Conservation (phyloP, 2,888 invertebrate species). For the Nasonia oneida region DNA sequence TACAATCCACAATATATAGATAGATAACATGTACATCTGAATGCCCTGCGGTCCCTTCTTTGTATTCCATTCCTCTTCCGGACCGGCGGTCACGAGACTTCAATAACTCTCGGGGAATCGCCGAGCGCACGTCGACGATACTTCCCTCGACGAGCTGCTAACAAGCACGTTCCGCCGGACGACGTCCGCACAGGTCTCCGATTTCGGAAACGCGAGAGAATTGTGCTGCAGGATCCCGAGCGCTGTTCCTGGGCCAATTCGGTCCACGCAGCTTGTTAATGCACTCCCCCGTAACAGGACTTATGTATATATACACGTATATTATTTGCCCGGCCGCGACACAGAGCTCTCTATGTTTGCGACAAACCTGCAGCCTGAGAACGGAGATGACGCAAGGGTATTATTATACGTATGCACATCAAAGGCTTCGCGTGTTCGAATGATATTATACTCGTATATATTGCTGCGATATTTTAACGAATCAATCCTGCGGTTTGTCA, state of each 20-base stretch:
- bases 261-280: not conserved
- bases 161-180: conserved; percentile 44
- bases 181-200: conserved; percentile 34
- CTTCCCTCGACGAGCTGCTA: conserved; percentile 29
- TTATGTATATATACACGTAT: not conserved
- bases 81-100: not conserved
- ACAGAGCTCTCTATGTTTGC: not conserved
- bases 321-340: conserved; percentile 34
- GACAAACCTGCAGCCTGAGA: not conserved
- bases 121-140: conserved; percentile 10
- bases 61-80: not conserved
- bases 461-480: too few relatives aligned
- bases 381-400: not conserved
- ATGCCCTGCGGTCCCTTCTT: not conserved
- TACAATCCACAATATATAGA: not conserved
- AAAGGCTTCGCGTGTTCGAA: not conserved
- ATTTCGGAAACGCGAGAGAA: conserved; percentile 58
- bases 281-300: not conserved
- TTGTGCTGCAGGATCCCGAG: not conserved
- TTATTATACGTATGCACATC: not conserved
- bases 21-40: not conserved
- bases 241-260: not conserved
- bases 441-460: not conserved
- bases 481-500: too few relatives aligned
- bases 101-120: conserved; percentile 46